Percentiles rank a stretch among this genome's conserved stretches.
Evolutionary conservation across 2,113 vertebrate species (phyloP).

Genomic region (Polyodon spathula): DNA sequence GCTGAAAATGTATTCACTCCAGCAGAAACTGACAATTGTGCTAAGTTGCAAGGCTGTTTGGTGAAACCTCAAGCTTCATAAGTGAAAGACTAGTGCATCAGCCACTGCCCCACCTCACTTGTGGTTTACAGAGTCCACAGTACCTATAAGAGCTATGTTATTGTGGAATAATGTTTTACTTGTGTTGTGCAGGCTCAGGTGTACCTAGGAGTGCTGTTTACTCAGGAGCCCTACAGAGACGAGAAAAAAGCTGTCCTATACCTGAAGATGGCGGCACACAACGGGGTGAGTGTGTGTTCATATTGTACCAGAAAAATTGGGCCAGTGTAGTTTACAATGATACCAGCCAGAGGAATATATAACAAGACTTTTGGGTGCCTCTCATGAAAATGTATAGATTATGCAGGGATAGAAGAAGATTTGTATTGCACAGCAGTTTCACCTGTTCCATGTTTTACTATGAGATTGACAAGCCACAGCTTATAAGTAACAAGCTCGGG

Average conservation of each 20-base stretch:
- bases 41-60: too few relatives aligned
- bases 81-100: neutral
- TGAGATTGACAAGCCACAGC: too few relatives aligned
- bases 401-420: neutral
- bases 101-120: neutral
- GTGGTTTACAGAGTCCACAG: too few relatives aligned
- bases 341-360: too few relatives aligned
- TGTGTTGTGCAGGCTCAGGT: conserved; percentile 68
- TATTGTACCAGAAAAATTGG: neutral
- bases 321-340: neutral
- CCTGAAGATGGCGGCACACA: conserved; percentile 71
- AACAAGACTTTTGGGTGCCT: too few relatives aligned
- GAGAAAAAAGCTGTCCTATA: conserved; percentile 59
- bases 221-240: conserved; percentile 52
- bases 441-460: too few relatives aligned
- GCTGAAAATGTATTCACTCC: neutral
- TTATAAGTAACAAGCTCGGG: too few relatives aligned
- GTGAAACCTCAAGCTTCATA: neutral
- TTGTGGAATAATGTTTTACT: neutral
- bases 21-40: neutral
- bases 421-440: too few relatives aligned
- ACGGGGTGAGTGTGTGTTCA: conserved; percentile 48
- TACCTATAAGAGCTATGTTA: too few relatives aligned
- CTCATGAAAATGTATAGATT: neutral
- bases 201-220: conserved; percentile 73